Conservation (phyloP, 2,888 invertebrate species). For the Thera obeliscata region DNA sequence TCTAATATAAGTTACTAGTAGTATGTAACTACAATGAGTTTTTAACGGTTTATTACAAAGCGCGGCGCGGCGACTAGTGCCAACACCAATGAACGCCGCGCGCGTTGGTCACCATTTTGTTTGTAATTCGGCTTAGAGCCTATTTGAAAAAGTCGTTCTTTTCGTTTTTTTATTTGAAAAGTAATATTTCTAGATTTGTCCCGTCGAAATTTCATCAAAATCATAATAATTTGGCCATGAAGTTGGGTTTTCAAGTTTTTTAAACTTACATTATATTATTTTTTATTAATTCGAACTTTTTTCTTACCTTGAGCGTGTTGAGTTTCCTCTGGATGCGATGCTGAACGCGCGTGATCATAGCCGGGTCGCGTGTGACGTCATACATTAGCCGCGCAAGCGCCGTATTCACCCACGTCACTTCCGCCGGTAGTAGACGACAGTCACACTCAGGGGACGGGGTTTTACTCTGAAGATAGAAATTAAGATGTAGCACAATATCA, state of each 20-base stretch:
- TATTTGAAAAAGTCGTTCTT: no score
- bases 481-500: neutral
- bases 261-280: no score
- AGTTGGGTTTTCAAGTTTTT: neutral
- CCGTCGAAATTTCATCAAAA: neutral
- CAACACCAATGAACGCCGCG: no score
- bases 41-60: no score
- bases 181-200: no score
- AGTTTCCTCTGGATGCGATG: slow-evolving; percentile 94
- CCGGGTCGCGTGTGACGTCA: slow-evolving; percentile 91
- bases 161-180: no score
- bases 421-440: slow-evolving; percentile 71
- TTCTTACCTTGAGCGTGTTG: slow-evolving; percentile 89
- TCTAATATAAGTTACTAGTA: no score
- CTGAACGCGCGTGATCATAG: slow-evolving; percentile 88
- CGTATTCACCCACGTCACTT: slow-evolving; percentile 91
- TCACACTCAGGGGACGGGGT: slow-evolving; percentile 53
- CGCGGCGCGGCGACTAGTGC: no score
- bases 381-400: slow-evolving; percentile 90
- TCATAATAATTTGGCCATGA: neutral
- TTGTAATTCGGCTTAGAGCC: no score
- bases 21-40: no score
- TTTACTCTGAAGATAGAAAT: slow-evolving; percentile 47
- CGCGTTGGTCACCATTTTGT: no score
- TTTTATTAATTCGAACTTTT: slow-evolving; percentile 29